Evolutionary conservation across 2,888 invertebrate genomes (phyloP), one percentile per base, ranked within the genome.

Genomic region (Drosophila leonis): DNA sequence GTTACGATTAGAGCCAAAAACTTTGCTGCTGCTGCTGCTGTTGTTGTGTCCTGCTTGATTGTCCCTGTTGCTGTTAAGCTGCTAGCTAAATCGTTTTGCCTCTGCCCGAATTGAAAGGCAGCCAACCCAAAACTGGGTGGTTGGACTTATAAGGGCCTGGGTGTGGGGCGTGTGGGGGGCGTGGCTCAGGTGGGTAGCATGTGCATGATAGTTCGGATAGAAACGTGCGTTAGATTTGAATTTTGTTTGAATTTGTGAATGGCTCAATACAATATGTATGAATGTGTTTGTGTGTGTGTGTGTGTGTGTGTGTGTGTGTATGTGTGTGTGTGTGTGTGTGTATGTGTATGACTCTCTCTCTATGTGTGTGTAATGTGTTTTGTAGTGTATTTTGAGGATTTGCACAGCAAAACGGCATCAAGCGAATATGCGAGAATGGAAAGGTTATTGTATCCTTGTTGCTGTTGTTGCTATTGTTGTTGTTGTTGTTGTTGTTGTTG

Each of bases 331-430:
- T 76, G 65, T 75, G 54, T 82, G 73, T 74, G 8, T 13, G 7
- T 61, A 27, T 54, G 46, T 61, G 69, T 42, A 52, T 68, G 15
- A n/a, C n/a, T n/a, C n/a, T n/a, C n/a, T n/a, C n/a, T n/a, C n/a
- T n/a, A n/a, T 31, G 61, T 76, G 65, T 75, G 54, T 82, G 73
- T 74, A 66, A 77, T 85, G 75, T 72, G 72, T 76, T 78, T 77
- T 85, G 86, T 70, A 88, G 76, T 80, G 83, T 90, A 90, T 90
- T 86, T 89, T 87, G 88, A 82, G 90, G 90, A 90, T 90, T 90
- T 87, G 82, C 89, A 87, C 78, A 83, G 90, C 89, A 90, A 83
- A 90, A 81, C 70, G 75, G 49, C 70, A 71, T 39, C 63, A 51
- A 56, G 65, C 60, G 57, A 49, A 56, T 41, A 56, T 59, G 60